Conservation (phyloP, 2,888 invertebrate genomes). For the Drosophila paramelanica region DNA sequence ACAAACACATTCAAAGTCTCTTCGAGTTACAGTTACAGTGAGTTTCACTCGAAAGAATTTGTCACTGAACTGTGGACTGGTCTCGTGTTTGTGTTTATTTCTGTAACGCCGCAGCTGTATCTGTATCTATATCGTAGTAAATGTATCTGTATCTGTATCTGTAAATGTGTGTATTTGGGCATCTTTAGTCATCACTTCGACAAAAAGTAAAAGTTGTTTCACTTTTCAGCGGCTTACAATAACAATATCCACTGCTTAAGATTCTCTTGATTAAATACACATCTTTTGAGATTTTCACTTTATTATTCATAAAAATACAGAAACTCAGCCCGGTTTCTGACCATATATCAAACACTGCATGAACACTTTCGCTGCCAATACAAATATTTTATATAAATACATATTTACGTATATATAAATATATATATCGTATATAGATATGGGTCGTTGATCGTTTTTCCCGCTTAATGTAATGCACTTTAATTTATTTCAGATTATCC, state of each 20-base stretch:
- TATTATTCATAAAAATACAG: constrained; percentile 44
- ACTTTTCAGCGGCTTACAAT: constrained; percentile 53
- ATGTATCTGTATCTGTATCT: constrained; percentile 8
- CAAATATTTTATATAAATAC: constrained; percentile 4
- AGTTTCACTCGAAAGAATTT: constrained; percentile 67
- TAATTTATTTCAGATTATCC: not conserved
- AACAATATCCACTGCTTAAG: constrained; percentile 38
- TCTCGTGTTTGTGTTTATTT: constrained; percentile 31
- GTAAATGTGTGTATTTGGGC: constrained; percentile 11
- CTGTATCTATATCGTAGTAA: not conserved
- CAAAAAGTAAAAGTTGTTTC: constrained; percentile 77
- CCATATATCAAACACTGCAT: constrained; percentile 14
- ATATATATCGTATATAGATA: constrained; percentile 1
- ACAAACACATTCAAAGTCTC: constrained; percentile 27
- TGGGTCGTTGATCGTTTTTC: constrained; percentile 30
- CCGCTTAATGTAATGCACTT: constrained; percentile 21
- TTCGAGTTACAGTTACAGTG: constrained; percentile 55
- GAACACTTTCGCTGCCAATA: constrained; percentile 39
- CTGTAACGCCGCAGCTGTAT: not conserved
- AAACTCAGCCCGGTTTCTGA: not conserved
- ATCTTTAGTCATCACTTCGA: constrained; percentile 38
- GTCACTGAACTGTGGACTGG: constrained; percentile 16
- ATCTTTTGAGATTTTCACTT: constrained; percentile 64
- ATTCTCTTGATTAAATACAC: constrained; percentile 56
- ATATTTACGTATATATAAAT: constrained; percentile 7